Evolutionary conservation across 53 echinoderm and acorn worm genomes (phyloP).

Genomic region (Zoroaster sp.): DNA sequence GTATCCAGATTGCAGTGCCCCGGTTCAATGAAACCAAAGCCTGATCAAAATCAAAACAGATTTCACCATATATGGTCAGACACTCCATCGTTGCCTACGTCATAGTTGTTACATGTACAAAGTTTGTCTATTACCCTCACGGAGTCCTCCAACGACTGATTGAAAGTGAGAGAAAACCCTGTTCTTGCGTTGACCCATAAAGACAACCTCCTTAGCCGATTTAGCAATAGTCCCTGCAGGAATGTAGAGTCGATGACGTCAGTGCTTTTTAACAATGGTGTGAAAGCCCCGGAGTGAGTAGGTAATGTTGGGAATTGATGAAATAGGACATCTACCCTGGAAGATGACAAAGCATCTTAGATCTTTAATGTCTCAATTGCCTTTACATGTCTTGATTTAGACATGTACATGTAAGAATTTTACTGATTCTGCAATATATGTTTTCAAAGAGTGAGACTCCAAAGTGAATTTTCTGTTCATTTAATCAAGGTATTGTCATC

Average conservation of each 20-base stretch:
- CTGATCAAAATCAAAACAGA: conserved; percentile 44
- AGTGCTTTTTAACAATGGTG: conserved; percentile 50
- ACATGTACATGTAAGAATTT: not conserved
- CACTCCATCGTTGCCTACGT: conserved; percentile 43
- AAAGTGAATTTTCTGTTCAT: too few species aligned
- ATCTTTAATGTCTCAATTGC: not conserved
- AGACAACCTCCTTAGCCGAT: conserved; percentile 52
- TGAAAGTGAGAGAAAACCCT: not conserved
- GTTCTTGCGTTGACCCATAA: conserved; percentile 49
- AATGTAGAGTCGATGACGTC: conserved; percentile 36
- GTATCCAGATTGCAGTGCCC: conserved; percentile 24
- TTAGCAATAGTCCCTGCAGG: conserved; percentile 43
- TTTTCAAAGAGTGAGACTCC: too few species aligned
- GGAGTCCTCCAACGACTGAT: conserved; percentile 27
- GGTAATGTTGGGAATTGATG: conserved; percentile 17
- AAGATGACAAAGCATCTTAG: not conserved
- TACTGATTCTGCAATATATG: not conserved
- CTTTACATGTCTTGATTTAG: conserved; percentile 22
- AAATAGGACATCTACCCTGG: conserved; percentile 18
- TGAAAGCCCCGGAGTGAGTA: conserved; percentile 31
- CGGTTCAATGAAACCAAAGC: conserved; percentile 47
- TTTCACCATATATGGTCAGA: conserved; percentile 50
- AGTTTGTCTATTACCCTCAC: conserved; percentile 45
- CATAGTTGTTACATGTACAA: conserved; percentile 44
- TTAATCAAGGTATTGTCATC: too few species aligned